Evolutionary conservation across 2,797 vertebrate genomes (phyloP).

Genomic region (Silurus aristotelis): DNA sequence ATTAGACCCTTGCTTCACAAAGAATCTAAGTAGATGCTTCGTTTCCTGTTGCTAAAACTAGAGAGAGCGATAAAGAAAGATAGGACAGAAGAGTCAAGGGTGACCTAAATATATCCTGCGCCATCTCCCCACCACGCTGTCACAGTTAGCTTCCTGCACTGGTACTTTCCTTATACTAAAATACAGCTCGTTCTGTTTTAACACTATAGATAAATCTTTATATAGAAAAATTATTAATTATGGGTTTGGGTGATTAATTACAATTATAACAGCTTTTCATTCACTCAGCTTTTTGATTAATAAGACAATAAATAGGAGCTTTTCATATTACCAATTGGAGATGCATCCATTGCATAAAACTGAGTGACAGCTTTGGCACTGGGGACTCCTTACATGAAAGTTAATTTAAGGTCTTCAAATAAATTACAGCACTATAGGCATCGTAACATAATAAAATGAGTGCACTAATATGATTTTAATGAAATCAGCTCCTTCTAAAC

Average conservation of each 20-base stretch:
- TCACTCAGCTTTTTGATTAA: neutral
- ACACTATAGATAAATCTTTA: too few relatives aligned
- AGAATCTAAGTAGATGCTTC: neutral
- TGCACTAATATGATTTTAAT: neutral
- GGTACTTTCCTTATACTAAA: neutral
- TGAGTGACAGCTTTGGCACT: neutral
- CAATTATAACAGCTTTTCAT: neutral
- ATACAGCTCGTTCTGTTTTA: neutral
- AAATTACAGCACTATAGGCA: neutral
- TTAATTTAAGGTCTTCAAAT: neutral
- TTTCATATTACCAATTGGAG: neutral
- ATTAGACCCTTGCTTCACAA: neutral
- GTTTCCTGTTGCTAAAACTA: neutral
- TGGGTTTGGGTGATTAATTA: neutral
- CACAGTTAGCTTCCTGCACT: conserved; percentile 47
- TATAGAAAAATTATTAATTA: neutral
- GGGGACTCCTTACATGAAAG: neutral
- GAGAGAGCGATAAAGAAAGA: conserved; percentile 27
- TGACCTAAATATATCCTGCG: conserved; percentile 55
- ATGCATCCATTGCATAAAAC: neutral
- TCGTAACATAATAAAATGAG: neutral
- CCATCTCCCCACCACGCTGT: conserved; percentile 61
- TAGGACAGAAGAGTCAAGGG: conserved; percentile 46
- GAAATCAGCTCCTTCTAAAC: neutral
- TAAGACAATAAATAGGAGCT: neutral